Evolutionary conservation across 2,888 invertebrate species (phyloP), one percentile per base, ranked within the genome.

Genomic region (Plagiodera versicolora): DNA sequence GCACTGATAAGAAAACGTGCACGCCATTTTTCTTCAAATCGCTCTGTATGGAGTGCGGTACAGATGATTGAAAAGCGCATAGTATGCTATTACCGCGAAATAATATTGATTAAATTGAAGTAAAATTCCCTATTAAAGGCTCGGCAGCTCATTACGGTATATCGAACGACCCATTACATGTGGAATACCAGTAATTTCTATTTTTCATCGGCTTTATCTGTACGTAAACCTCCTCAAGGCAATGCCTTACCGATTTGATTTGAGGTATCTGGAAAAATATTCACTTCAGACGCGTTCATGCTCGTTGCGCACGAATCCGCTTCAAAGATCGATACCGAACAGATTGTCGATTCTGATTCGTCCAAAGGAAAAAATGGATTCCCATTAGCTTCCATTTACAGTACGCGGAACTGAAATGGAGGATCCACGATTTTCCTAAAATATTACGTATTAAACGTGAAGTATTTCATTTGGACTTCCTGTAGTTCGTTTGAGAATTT

Each of bases 121-220:
- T 52, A 58, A 61, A 58, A 58, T 39, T 24, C n/a, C 28, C 47
- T 45, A 58, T 62, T 58, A 58, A 30, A 62, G 62, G 62, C 62
- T 52, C 62, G 62, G 58, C 58, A 56, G 47, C 55, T 56, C 62
- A 58, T 62, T 62, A 62, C 47, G 20, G 58, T 62, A n/a, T 14
- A 56, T 51, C 58, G 51, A 58, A 58, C 56, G 56, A 58, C 58
- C 58, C 50, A 58, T 58, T 61, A 58, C 57, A 58, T 50, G 58
- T 57, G 58, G 58, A 62, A 62, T 62, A 62, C 62, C 62, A 62
- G 62, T 58, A 62, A 58, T 58, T 58, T 46, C 54, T 39, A 58
- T 62, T 62, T 62, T 62, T 62, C 56, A 46, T 62, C 51, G 56
- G 58, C 58, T 62, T 51, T 62, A 57, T 57, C 52, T 52, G 56